Evolutionary conservation across 2,113 vertebrate species (phyloP).

Genomic region (Poecile atricapillus): DNA sequence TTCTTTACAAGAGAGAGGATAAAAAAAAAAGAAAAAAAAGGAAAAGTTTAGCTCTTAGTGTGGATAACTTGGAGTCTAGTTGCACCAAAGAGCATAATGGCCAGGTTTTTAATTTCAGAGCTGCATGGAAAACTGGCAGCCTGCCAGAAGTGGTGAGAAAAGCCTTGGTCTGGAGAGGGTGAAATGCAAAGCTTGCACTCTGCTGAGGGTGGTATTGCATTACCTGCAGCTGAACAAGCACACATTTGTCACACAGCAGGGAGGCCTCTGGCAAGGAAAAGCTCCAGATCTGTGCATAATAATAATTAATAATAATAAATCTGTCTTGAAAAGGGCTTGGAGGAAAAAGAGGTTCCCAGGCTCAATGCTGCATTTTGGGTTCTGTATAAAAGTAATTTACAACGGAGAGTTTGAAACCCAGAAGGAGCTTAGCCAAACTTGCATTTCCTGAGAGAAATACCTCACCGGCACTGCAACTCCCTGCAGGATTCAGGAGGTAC

Average conservation of each 20-base stretch:
- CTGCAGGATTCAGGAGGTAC: not conserved
- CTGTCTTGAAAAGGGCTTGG: not conserved
- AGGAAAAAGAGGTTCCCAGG: not conserved
- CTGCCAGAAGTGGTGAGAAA: not conserved
- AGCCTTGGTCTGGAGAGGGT: not conserved
- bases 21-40: rapidly evolving
- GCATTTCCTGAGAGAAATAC: not conserved
- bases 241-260: not conserved
- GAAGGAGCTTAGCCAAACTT: not conserved
- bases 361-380: not conserved
- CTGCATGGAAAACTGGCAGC: not conserved
- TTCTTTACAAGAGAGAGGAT: not conserved
- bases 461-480: not conserved
- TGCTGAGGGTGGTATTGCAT: not conserved
- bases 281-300: not conserved
- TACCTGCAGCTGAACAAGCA: not conserved
- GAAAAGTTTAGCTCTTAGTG: not conserved
- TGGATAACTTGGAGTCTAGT: not conserved
- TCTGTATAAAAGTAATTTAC: not conserved
- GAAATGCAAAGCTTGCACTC: not conserved
- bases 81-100: not conserved
- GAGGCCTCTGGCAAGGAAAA: not conserved
- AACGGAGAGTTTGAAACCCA: not conserved
- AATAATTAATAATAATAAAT: not conserved
- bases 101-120: not conserved